These are phyloP conservation scores for Drosophila guanche DNA, from an alignment of 1,140 invertebrate genomes.

Conservation along the genomic window DNA sequence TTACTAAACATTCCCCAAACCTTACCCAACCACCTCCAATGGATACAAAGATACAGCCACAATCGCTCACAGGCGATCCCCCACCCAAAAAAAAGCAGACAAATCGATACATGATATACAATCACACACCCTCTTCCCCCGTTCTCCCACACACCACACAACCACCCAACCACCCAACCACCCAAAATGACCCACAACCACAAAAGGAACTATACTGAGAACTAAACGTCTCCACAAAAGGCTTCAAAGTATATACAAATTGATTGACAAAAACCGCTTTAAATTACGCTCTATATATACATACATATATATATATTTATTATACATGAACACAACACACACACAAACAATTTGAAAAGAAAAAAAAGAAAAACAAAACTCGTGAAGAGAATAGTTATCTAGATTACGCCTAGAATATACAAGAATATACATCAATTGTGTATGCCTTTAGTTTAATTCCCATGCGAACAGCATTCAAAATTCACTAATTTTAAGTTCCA, in stretches of 20 bases:
- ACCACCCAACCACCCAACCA: not conserved
- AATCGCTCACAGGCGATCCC: not conserved
- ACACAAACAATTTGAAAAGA: conserved; percentile 25
- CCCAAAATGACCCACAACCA: conserved; percentile 12
- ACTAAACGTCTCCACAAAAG: conserved; percentile 27
- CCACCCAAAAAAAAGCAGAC: conserved; percentile 20
- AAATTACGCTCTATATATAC: conserved; percentile 63
- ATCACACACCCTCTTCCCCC: conserved; percentile 19
- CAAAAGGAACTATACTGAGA: conserved; percentile 36
- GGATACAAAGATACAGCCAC: conserved; percentile 22
- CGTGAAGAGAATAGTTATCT: conserved; percentile 22
- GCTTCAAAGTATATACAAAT: conserved; percentile 58
- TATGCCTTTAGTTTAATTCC: conserved; percentile 29
- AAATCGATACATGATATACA: conserved; percentile 53
- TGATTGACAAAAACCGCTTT: conserved; percentile 57
- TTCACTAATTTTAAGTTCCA: conserved; percentile 69
- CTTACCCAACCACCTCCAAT: not conserved
- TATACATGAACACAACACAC: conserved; percentile 23
- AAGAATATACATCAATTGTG: conserved; percentile 1
- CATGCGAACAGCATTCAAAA: conserved; percentile 46
- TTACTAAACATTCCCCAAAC: conserved; percentile 25
- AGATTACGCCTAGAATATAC: conserved; percentile 34
- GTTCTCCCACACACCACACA: not conserved
- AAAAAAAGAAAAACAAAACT: conserved; percentile 12
- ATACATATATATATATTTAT: conserved; percentile 34